A percentile compares a stretch with the other conserved stretches of the same genome.
phyloP scores from a whole-genome alignment of 1,140 invertebrate species.

The Apis dorsata region DNA sequence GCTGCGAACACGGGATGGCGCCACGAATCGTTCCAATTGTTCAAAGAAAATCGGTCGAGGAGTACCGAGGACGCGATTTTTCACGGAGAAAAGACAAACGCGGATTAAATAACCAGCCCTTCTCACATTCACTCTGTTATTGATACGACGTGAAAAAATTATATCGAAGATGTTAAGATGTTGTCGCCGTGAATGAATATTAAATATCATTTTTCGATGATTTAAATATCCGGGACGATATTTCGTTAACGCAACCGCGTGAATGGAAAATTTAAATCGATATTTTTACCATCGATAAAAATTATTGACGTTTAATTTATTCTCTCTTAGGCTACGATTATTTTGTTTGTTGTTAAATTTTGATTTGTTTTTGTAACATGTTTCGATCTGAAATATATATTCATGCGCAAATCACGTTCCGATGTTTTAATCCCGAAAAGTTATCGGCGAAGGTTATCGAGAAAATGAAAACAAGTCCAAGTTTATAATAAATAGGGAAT shows the following conservation, averaged over 20 bases:
- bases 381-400: too few relatives aligned
- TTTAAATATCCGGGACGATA: too few relatives aligned
- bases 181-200: background rate
- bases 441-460: constrained; percentile 17
- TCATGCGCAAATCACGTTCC: background rate
- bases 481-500: background rate
- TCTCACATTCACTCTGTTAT: too few relatives aligned
- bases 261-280: background rate
- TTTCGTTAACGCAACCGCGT: background rate
- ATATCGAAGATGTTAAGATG: background rate
- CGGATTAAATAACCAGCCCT: too few relatives aligned
- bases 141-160: too few relatives aligned
- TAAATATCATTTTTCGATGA: background rate
- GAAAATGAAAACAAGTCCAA: background rate
- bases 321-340: too few relatives aligned
- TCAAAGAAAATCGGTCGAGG: background rate
- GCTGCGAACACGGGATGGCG: constrained; percentile 46
- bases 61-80: too few relatives aligned
- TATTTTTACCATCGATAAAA: background rate
- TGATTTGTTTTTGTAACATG: too few relatives aligned
- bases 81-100: too few relatives aligned
- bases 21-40: constrained; percentile 34
- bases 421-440: too few relatives aligned
- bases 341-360: too few relatives aligned
- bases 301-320: too few relatives aligned